Percentiles rank a stretch among this genome's conserved stretches.
phyloP scores from a whole-genome alignment of 2,888 invertebrate genomes.

The Meganola albula region DNA sequence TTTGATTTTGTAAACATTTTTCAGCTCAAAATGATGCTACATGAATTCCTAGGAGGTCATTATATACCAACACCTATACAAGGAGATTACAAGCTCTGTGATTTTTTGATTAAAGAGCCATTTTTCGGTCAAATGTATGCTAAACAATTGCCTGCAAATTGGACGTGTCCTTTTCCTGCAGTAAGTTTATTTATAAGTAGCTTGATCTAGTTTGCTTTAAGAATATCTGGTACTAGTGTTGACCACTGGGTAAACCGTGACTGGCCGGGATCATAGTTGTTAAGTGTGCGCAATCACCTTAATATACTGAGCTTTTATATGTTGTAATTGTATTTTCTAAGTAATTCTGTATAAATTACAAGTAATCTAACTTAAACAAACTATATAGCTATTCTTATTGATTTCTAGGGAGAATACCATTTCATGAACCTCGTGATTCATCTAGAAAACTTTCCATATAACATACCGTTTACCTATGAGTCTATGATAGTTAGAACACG shows the following conservation, averaged over 20 bases:
- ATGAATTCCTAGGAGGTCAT: slow-evolving; percentile 24
- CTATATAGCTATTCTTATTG: background rate
- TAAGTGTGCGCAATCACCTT: too few relatives aligned
- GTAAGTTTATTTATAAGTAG: too few relatives aligned
- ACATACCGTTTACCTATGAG: slow-evolving; percentile 27
- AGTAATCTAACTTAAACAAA: too few relatives aligned
- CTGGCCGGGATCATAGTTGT: too few relatives aligned
- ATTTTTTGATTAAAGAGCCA: slow-evolving; percentile 26
- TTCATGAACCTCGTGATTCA: slow-evolving; percentile 22
- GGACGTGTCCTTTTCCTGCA: slow-evolving; percentile 24
- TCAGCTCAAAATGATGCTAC: slow-evolving; percentile 21
- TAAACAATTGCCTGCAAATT: slow-evolving; percentile 21
- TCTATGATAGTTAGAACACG: slow-evolving; percentile 24
- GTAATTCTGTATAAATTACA: too few relatives aligned
- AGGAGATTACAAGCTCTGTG: slow-evolving; percentile 22
- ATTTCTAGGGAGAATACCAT: slow-evolving; percentile 25
- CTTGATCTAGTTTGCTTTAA: too few relatives aligned
- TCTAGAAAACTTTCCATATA: slow-evolving; percentile 26
- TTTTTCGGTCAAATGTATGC: slow-evolving; percentile 27
- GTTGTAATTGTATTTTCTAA: too few relatives aligned
- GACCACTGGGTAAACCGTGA: too few relatives aligned
- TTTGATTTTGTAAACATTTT: too few relatives aligned
- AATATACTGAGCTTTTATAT: too few relatives aligned
- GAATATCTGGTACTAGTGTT: too few relatives aligned
- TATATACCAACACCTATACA: slow-evolving; percentile 23